Conservation (phyloP, 2,888 invertebrate genomes). For the Acanthosepion pharaonis region DNA sequence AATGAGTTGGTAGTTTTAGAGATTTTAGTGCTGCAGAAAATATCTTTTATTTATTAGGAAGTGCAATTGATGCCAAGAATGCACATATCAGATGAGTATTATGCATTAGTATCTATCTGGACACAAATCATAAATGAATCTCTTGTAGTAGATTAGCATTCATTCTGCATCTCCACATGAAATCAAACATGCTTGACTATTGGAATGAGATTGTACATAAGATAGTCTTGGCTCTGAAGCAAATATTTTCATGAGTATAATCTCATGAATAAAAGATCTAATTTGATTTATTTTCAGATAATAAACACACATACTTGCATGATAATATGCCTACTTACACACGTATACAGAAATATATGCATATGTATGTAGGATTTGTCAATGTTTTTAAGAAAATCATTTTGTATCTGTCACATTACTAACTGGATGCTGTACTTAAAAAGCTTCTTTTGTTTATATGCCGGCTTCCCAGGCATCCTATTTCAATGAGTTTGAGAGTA, state of each 20-base stretch:
- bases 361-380: neutral
- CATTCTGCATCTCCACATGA: neutral
- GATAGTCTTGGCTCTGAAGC: constrained; percentile 21
- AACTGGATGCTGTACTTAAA: too few species aligned
- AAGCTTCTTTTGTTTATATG: too few species aligned
- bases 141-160: constrained; percentile 20
- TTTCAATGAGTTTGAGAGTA: too few species aligned
- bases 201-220: neutral
- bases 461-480: too few species aligned
- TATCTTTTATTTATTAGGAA: constrained; percentile 33
- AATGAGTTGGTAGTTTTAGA: neutral
- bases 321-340: neutral
- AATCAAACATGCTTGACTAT: neutral
- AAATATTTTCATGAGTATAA: constrained; percentile 33
- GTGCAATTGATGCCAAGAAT: constrained; percentile 8
- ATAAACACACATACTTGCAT: neutral
- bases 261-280: constrained; percentile 33
- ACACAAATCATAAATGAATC: constrained; percentile 22
- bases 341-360: neutral
- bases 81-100: neutral
- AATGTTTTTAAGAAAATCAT: neutral
- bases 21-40: neutral
- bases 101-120: neutral
- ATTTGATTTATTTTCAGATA: constrained; percentile 33
- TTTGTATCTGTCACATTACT: neutral